These are phyloP conservation scores for Stegostoma tigrinum DNA, from an alignment of 2,113 vertebrate genomes.

Conservation along the genomic window DNA sequence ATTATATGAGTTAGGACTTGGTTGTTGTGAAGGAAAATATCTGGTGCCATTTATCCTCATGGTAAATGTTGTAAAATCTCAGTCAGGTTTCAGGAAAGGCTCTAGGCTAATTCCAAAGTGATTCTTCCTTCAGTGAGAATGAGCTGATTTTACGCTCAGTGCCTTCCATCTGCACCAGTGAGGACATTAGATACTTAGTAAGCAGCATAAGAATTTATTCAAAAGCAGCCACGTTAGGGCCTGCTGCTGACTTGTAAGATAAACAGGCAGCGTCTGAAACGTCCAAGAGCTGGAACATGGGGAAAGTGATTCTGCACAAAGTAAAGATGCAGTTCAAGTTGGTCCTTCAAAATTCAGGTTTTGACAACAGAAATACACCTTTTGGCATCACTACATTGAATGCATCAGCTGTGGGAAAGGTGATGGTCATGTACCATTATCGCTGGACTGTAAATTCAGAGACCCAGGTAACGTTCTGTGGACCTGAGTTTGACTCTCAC, in stretches of 20 bases:
- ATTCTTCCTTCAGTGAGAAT: neutral
- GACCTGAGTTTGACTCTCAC: too few relatives aligned
- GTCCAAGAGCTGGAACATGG: neutral
- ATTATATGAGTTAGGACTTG: neutral
- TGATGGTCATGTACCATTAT: too few relatives aligned
- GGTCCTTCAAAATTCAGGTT: neutral
- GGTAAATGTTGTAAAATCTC: neutral
- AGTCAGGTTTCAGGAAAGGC: neutral
- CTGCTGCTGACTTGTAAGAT: neutral
- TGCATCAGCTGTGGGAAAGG: too few relatives aligned
- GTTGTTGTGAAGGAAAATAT: neutral
- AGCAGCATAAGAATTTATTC: neutral
- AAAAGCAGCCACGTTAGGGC: neutral
- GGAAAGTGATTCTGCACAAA: neutral
- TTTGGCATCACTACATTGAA: neutral
- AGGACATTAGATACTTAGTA: neutral
- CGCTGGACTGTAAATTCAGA: too few relatives aligned
- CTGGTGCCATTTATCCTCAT: neutral
- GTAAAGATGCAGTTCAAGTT: neutral
- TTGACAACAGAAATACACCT: too few relatives aligned
- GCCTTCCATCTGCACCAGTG: neutral
- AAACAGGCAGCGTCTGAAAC: neutral
- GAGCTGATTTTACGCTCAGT: neutral
- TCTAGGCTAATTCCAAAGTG: rapidly evolving
- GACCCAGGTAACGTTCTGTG: too few relatives aligned